Evolutionary conservation across 92 coral and sea anemone genomes (phyloP).

Genomic region (Porites divaricata): DNA sequence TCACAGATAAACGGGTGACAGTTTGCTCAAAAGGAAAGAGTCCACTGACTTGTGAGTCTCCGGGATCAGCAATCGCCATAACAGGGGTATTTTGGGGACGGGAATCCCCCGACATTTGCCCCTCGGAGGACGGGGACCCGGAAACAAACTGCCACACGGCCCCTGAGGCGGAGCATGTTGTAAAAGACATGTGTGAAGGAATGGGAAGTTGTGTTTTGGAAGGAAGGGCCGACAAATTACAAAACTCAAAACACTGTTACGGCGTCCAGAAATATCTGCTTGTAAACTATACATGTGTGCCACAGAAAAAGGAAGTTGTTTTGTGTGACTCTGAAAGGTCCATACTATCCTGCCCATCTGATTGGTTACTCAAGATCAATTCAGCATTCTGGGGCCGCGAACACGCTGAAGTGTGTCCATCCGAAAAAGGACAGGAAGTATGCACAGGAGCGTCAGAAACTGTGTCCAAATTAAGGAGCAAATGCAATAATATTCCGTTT

Average conservation of each 20-base stretch:
- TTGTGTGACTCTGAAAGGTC: constrained; percentile 91
- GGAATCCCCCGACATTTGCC: constrained; percentile 83
- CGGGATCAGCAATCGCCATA: constrained; percentile 96
- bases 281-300: constrained; percentile 95
- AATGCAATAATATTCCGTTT: constrained; percentile 76
- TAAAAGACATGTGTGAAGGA: constrained; percentile 95
- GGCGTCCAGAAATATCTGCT: constrained; percentile 94
- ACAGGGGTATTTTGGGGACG: constrained; percentile 98
- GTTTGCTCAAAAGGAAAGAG: constrained; percentile 85
- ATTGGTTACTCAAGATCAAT: constrained; percentile 84
- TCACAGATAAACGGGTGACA: constrained; percentile 78
- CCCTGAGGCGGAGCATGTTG: constrained; percentile 83
- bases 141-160: constrained; percentile 78
- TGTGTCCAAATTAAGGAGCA: constrained; percentile 79
- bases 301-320: constrained; percentile 80
- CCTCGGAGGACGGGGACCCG: constrained; percentile 98
- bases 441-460: constrained; percentile 92
- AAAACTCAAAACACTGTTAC: constrained; percentile 80
- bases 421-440: constrained; percentile 57
- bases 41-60: constrained; percentile 87
- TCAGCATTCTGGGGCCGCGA: constrained; percentile 96
- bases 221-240: constrained; percentile 85
- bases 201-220: constrained; percentile 91
- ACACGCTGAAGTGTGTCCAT: constrained; percentile 66
- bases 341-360: constrained; percentile 86